phyloP scores from a whole-genome alignment of 2,113 vertebrate species.

The Erpornis zantholeuca region DNA sequence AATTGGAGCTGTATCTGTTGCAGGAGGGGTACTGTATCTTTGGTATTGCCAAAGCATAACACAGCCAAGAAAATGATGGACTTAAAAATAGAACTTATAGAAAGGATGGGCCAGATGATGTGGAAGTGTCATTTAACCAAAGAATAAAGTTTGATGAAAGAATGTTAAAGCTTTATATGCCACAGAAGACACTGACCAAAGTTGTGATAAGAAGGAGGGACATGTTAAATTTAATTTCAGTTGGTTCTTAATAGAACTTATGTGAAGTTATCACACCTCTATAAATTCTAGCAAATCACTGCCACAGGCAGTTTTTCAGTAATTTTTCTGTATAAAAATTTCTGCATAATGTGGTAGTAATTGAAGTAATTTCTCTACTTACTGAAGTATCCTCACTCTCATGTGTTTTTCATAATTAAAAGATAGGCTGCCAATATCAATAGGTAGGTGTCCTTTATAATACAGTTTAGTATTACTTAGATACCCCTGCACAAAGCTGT shows the following conservation, averaged over 20 bases:
- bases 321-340: neutral
- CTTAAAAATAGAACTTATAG: neutral
- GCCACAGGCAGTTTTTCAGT: rapidly evolving
- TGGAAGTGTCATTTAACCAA: neutral
- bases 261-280: rapidly evolving
- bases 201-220: neutral
- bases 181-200: neutral
- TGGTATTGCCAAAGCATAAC: neutral
- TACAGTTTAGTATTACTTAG: neutral
- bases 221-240: neutral
- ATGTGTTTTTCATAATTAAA: neutral
- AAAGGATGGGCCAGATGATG: neutral
- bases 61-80: neutral
- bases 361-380: neutral
- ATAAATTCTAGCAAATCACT: neutral
- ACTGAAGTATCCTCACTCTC: neutral
- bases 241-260: neutral
- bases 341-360: neutral
- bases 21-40: neutral
- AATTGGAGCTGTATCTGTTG: neutral
- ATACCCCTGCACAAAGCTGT: neutral
- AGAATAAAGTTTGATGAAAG: neutral
- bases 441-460: neutral
- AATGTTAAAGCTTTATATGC: neutral
- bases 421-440: neutral